Evolutionary conservation across 2,113 vertebrate species (phyloP).

Genomic region (Tenebrosternarchus preto): DNA sequence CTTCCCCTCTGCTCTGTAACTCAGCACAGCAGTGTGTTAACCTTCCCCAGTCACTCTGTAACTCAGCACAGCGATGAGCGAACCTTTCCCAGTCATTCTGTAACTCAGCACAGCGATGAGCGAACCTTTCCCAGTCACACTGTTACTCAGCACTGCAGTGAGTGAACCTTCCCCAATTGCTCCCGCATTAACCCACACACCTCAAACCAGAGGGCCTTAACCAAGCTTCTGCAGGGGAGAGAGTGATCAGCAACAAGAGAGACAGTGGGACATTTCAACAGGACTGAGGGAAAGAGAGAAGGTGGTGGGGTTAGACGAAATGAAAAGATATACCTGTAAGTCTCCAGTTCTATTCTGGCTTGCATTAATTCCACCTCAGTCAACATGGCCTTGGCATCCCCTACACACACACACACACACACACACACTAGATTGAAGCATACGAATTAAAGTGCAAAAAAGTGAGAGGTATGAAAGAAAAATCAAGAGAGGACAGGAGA

Average conservation of each 20-base stretch:
- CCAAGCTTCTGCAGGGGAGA: neutral
- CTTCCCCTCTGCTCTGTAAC: neutral
- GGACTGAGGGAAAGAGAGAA: neutral
- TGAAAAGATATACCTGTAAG: conserved; percentile 15
- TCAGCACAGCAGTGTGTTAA: neutral
- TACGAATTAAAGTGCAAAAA: too few species aligned
- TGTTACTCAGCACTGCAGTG: neutral
- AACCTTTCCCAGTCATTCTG: too few species aligned
- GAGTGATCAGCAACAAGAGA: neutral
- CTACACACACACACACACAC: conserved; percentile 40
- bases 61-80: neutral
- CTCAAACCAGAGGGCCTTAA: neutral
- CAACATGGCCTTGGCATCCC: conserved; percentile 35
- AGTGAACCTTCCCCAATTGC: neutral
- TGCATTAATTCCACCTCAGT: conserved; percentile 48
- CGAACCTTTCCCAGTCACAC: too few species aligned
- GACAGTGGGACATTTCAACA: neutral
- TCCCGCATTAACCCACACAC: too few species aligned
- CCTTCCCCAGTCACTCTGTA: neutral
- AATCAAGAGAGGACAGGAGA: neutral
- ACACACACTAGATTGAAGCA: neutral
- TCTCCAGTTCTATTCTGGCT: conserved; percentile 29
- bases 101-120: neutral
- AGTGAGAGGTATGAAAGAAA: neutral
- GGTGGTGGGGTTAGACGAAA: too few species aligned